phyloP scores from a whole-genome alignment of 2,888 invertebrate species.

The Julus scandinavius region DNA sequence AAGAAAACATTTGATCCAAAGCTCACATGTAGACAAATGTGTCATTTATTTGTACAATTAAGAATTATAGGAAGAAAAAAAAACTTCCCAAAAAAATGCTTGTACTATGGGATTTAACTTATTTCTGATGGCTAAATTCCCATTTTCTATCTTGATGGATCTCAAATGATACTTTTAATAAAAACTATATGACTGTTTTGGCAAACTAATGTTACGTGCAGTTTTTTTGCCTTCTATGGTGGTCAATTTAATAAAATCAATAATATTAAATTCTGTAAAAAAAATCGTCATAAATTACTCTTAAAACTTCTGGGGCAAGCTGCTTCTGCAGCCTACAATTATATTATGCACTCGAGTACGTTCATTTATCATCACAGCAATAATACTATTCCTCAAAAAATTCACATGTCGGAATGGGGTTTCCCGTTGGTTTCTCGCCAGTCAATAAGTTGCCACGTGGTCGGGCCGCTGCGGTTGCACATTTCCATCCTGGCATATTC shows the following conservation, averaged over 20 bases:
- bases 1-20: no score
- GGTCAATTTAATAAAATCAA: not conserved
- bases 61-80: not conserved
- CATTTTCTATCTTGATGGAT: not conserved
- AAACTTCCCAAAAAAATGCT: not conserved
- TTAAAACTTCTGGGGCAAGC: not conserved
- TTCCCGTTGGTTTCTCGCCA: constrained; percentile 18
- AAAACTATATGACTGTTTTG: not conserved
- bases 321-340: not conserved
- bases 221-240: not conserved
- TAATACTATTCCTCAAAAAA: not conserved
- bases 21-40: no score
- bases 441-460: constrained; percentile 71
- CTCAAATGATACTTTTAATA: not conserved
- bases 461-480: constrained; percentile 71
- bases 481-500: constrained; percentile 72
- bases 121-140: not conserved
- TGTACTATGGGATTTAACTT: not conserved
- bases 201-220: not conserved
- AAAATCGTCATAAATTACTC: not conserved
- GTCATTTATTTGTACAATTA: not conserved
- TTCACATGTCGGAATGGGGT: not conserved
- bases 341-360: not conserved
- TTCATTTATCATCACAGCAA: not conserved
- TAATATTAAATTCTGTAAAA: constrained; percentile 13